Evolutionary conservation across 2,888 invertebrate species (phyloP).

Genomic region (Caenorhabditis wallacei): DNA sequence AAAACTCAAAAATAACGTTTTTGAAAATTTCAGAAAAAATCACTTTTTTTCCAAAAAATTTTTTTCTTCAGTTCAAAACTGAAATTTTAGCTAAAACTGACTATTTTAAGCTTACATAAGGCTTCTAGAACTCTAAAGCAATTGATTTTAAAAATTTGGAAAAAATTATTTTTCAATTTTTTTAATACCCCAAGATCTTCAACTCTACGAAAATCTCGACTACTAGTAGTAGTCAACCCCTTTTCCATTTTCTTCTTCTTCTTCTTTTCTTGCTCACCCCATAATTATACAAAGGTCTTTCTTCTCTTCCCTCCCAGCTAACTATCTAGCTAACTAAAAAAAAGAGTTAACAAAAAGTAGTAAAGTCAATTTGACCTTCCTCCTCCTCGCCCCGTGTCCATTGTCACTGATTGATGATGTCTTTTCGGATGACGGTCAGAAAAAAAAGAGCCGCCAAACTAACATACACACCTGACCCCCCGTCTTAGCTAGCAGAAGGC

Average conservation of each 20-base stretch:
- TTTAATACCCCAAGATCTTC: too few species aligned
- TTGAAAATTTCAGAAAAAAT: not conserved
- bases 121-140: too few species aligned
- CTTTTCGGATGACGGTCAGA: not conserved
- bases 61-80: not conserved
- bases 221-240: too few species aligned
- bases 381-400: constrained; percentile 17
- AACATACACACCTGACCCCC: constrained; percentile 38
- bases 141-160: too few species aligned
- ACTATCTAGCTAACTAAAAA: not conserved
- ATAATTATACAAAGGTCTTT: constrained; percentile 1
- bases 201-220: too few species aligned
- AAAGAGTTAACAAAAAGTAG: constrained; percentile 11
- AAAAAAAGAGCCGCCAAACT: constrained; percentile 34
- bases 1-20: not conserved
- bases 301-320: not conserved
- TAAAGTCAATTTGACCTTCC: constrained; percentile 13
- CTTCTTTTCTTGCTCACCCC: not conserved
- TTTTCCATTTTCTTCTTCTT: not conserved
- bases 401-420: constrained; percentile 52
- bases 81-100: too few species aligned
- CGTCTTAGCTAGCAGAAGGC: not conserved
- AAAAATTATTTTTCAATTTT: too few species aligned
- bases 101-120: too few species aligned
- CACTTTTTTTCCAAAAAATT: not conserved